Percentiles rank a stretch among this genome's conserved stretches.
Evolutionary conservation across 2,113 vertebrate species (phyloP).

Genomic region (Microcebus tavaratra): DNA sequence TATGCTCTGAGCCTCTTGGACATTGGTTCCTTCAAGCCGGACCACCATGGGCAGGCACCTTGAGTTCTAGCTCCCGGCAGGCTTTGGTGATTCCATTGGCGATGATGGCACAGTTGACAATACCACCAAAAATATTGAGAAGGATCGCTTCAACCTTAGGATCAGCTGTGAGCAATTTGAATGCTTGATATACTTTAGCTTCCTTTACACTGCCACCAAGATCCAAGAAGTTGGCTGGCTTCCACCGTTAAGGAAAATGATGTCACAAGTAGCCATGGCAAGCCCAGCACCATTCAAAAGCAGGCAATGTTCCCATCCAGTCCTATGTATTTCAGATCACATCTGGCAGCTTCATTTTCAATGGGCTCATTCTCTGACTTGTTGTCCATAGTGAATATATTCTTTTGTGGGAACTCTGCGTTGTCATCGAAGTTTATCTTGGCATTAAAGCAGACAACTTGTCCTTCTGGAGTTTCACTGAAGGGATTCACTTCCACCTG

Average conservation of each 20-base stretch:
- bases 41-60: too few species aligned
- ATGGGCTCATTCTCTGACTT: conserved; percentile 95
- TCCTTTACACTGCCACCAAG: conserved; percentile 98
- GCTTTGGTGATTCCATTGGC: too few species aligned
- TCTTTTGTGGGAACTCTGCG: conserved; percentile 97
- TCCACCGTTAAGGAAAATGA: conserved; percentile 96
- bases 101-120: too few species aligned
- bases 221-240: conserved; percentile 98
- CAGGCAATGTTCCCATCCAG: conserved; percentile 99
- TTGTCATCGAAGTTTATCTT: conserved; percentile 99
- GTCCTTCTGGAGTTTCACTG: too few species aligned
- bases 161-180: conserved; percentile 96
- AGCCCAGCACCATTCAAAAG: conserved; percentile 98
- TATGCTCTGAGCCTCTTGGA: conserved; percentile 94
- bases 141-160: conserved; percentile 89
- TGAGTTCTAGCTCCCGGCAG: too few species aligned
- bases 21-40: conserved; percentile 91
- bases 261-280: conserved; percentile 99
- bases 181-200: conserved; percentile 96
- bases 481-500: too few species aligned
- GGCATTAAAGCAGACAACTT: conserved; percentile 99
- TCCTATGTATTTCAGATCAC: conserved; percentile 98
- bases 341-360: conserved; percentile 95
- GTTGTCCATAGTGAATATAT: conserved; percentile 97
- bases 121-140: too few species aligned